Evolutionary conservation across 1,140 invertebrate species (phyloP), one percentile per base, ranked within the genome.

Genomic region (Trissolcus basalis): DNA sequence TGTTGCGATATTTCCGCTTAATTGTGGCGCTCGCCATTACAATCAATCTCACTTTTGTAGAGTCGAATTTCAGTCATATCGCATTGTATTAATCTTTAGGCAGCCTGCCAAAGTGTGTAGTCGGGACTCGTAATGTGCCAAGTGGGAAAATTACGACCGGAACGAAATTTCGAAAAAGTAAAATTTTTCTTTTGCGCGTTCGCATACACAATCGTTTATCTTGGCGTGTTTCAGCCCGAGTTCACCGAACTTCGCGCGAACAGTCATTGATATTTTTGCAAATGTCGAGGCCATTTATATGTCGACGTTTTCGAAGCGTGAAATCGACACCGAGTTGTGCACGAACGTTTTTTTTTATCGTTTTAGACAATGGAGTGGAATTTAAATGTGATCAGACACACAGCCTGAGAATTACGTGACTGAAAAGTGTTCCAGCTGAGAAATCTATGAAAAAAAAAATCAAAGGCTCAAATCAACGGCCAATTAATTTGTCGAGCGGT

Each of bases 271-370:
- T 70, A 70, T 74, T 78, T 73, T 73, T 63, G 41, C 65, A 79
- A 77, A 77, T 78, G 80, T 78, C 77, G 76, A 81, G 76, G 72
- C 63, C 64, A 56, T 68, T 63, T 56, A 47, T 65, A 67, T 49
- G 50, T 59, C 50, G 61, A 47, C 56, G 50, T 74, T 65, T 67
- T 73, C 58, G 55, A 61, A 77, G 74, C 77, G 72, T 71, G 61
- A 78, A 79, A 76, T 65, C 61, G 70, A 61, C 79, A 58, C 60
- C 43, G 15, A 39, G 43, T 69, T 48, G 49, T 36, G n/a, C 51
- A 44, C 39, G 12, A 54, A 48, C 36, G 2, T 39, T 39, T 39
- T 35, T 35, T 35, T 35, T n/a, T n/a, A n/a, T n/a, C n/a, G n/a
- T n/a, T n/a, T 27, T 27, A 27, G 19, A 27, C 19, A 27, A 27